Evolutionary conservation across 2,888 invertebrate genomes (phyloP).

Genomic region (Tortricodes alternella): DNA sequence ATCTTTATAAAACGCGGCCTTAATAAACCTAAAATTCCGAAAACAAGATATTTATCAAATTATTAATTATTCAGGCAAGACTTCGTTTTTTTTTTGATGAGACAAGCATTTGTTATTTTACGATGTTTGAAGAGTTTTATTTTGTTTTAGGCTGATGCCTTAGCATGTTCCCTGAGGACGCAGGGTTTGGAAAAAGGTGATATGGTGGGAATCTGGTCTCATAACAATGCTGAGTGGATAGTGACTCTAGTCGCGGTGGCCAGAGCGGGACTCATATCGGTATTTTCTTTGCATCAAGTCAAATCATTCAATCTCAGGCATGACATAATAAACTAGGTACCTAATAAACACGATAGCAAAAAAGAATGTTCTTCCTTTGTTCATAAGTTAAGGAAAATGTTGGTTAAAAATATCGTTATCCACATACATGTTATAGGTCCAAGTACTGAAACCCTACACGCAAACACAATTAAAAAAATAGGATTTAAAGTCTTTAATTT

Average conservation of each 20-base stretch:
- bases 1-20: too few relatives aligned
- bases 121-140: background rate
- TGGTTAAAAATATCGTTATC: too few relatives aligned
- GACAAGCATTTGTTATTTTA: background rate
- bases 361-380: too few relatives aligned
- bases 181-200: constrained; percentile 90
- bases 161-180: constrained; percentile 89
- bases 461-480: too few relatives aligned
- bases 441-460: too few relatives aligned
- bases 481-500: background rate
- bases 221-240: constrained; percentile 90
- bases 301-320: background rate
- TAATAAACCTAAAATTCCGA: too few relatives aligned
- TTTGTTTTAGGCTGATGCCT: constrained; percentile 83
- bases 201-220: constrained; percentile 91
- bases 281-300: constrained; percentile 45
- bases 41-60: too few relatives aligned
- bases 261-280: constrained; percentile 89
- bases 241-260: constrained; percentile 87
- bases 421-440: too few relatives aligned
- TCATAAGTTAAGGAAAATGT: too few relatives aligned
- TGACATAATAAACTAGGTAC: too few relatives aligned
- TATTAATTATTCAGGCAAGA: too few relatives aligned
- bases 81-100: background rate
- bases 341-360: too few relatives aligned